These are phyloP conservation scores for Augochlora pura DNA, from an alignment of 1,140 invertebrate genomes.

Conservation along the genomic window DNA sequence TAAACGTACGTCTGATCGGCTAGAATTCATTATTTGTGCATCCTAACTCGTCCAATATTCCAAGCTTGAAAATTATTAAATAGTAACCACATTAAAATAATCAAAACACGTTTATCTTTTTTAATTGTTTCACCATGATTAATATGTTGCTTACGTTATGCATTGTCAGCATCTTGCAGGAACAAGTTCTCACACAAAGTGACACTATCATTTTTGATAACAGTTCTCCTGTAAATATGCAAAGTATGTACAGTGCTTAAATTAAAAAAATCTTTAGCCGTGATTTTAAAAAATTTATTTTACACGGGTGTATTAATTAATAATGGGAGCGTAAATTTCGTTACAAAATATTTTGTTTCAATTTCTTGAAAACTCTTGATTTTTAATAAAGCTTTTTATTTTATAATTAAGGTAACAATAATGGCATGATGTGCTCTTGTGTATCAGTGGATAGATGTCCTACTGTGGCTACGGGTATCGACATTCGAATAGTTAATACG, in stretches of 20 bases:
- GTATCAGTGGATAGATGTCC: slow-evolving; percentile 68
- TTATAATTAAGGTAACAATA: slow-evolving; percentile 16
- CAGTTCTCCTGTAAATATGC: background rate
- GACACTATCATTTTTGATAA: background rate
- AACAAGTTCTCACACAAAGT: background rate
- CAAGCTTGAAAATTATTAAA: background rate
- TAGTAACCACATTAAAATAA: background rate
- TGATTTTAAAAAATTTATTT: background rate
- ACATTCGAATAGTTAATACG: slow-evolving; percentile 83
- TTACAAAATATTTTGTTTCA: too few relatives aligned
- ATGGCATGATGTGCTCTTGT: slow-evolving; percentile 68
- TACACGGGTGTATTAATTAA: too few relatives aligned
- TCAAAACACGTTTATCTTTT: background rate
- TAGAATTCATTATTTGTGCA: background rate
- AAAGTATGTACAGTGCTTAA: slow-evolving; percentile 32
- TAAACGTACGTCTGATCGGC: background rate
- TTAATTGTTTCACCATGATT: slow-evolving; percentile 1
- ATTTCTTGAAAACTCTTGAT: too few relatives aligned
- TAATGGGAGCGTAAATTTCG: too few relatives aligned
- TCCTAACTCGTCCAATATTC: background rate
- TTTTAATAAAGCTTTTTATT: background rate
- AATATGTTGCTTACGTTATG: background rate
- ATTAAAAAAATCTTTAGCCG: background rate
- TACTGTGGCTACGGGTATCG: slow-evolving; percentile 80
- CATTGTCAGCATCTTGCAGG: background rate